These are phyloP conservation scores for Etheostoma cragini DNA, from an alignment of 2,113 vertebrate species.

Conservation along the genomic window DNA sequence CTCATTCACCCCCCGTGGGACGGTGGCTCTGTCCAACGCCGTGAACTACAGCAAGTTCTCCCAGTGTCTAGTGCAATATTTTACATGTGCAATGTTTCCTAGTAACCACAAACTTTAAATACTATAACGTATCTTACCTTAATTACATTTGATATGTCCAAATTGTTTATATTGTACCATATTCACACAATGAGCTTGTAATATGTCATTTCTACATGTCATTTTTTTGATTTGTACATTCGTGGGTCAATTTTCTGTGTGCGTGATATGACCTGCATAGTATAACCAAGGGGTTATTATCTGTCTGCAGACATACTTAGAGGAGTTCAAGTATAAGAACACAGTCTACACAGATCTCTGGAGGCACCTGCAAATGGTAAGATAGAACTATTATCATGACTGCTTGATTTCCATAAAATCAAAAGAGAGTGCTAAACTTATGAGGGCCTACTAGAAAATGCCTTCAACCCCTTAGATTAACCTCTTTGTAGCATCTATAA, in stretches of 20 bases:
- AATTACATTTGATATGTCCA: neutral
- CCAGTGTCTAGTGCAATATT: neutral
- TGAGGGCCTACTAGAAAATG: neutral
- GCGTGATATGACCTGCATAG: neutral
- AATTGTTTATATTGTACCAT: neutral
- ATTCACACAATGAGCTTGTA: too few relatives aligned
- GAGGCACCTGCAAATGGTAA: slow-evolving; percentile 87
- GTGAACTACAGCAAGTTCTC: slow-evolving; percentile 53
- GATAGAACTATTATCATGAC: rapidly evolving
- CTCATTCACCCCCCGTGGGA: slow-evolving; percentile 78
- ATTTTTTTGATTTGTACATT: neutral
- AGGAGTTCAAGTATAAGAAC: slow-evolving; percentile 82
- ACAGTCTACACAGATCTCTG: slow-evolving; percentile 88
- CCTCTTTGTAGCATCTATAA: neutral
- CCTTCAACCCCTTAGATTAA: neutral
- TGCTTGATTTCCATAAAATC: rapidly evolving
- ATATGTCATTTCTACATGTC: neutral
- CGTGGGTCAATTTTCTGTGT: too few relatives aligned
- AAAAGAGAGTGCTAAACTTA: too few relatives aligned
- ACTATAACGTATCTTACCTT: neutral
- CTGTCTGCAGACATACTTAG: slow-evolving; percentile 86
- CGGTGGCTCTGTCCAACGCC: slow-evolving; percentile 89
- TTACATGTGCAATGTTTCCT: neutral
- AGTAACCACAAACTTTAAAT: neutral
- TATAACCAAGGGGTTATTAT: neutral